Percentiles rank a stretch among this genome's conserved stretches.
phyloP scores from a whole-genome alignment of 2,113 vertebrate genomes.

The Motacilla alba region DNA sequence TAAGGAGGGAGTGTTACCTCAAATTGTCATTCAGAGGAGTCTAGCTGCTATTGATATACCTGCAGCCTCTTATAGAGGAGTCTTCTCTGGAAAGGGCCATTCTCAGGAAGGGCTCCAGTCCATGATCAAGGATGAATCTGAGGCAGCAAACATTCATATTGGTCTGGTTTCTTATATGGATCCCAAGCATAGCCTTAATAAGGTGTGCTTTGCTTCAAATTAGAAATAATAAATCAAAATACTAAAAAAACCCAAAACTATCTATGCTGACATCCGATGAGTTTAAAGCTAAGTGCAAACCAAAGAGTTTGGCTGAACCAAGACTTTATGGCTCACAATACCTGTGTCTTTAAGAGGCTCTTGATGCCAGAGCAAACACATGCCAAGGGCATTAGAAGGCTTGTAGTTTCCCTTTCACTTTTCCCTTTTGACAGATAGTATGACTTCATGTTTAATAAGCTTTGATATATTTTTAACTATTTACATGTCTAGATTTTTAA shows the following conservation, averaged over 20 bases:
- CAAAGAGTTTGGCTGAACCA: background rate
- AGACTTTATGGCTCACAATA: background rate
- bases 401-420: background rate
- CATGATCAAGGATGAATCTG: background rate
- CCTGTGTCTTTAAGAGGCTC: accelerated
- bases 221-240: background rate
- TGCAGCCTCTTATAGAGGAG: background rate
- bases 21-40: background rate
- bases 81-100: background rate
- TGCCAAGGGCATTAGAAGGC: background rate
- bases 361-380: background rate
- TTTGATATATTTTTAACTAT: background rate
- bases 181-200: background rate
- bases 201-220: background rate
- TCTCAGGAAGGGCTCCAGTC: background rate
- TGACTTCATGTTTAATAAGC: background rate
- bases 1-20: background rate
- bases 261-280: background rate
- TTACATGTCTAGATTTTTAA: background rate
- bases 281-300: background rate
- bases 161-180: background rate
- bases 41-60: background rate
- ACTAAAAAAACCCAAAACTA: background rate
- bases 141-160: background rate
- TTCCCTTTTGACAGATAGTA: background rate